phyloP scores from a whole-genome alignment of 1,140 invertebrate species.

The Zaprionus africanus region DNA sequence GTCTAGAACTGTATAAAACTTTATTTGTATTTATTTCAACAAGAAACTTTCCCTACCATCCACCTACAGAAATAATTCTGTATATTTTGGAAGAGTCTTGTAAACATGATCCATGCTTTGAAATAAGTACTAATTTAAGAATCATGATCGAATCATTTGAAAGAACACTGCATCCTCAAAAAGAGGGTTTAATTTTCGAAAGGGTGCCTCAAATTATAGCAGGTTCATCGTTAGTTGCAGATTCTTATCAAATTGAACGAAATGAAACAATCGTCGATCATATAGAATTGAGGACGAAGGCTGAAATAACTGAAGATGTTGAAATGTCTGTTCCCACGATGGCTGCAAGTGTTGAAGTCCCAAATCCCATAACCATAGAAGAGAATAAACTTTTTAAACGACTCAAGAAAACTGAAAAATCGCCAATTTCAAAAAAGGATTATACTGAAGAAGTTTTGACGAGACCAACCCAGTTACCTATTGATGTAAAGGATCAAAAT shows the following conservation, averaged over 20 bases:
- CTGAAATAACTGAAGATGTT: neutral
- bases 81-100: slow-evolving; percentile 36
- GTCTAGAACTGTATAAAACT: slow-evolving; percentile 34
- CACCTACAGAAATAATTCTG: slow-evolving; percentile 39
- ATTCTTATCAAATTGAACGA: neutral
- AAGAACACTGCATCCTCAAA: slow-evolving; percentile 47
- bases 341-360: neutral
- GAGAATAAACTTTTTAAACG: neutral
- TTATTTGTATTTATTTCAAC: slow-evolving; percentile 28
- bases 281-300: neutral
- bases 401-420: neutral
- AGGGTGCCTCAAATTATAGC: neutral
- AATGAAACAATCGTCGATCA: neutral
- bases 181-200: slow-evolving; percentile 32
- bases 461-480: neutral
- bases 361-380: neutral
- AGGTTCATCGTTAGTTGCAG: neutral
- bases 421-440: neutral
- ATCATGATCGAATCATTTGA: slow-evolving; percentile 27
- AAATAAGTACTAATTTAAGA: slow-evolving; percentile 20
- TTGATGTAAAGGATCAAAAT: neutral
- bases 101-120: slow-evolving; percentile 22
- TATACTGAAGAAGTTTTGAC: neutral
- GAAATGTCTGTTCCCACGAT: neutral
- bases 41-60: slow-evolving; percentile 30